A percentile compares a stretch with the other conserved stretches of the same genome.
phyloP scores from a whole-genome alignment of 2,797 vertebrate species.

The Sebastes goodei region DNA sequence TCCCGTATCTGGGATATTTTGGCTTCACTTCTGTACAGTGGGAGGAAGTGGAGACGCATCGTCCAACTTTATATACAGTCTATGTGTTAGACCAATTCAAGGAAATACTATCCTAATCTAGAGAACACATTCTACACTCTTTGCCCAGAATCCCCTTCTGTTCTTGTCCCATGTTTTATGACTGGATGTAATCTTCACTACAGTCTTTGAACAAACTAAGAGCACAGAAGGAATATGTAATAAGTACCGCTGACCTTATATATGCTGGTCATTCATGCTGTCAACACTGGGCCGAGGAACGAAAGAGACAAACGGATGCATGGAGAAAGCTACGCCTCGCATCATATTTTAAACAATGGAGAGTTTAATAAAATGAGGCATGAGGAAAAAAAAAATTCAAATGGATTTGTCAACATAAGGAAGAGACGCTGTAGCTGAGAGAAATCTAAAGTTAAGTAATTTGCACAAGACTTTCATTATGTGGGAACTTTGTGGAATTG shows the following conservation, averaged over 20 bases:
- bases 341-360: slow-evolving; percentile 24
- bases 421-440: slow-evolving; percentile 31
- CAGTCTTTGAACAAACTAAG: background rate
- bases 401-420: slow-evolving; percentile 51
- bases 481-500: slow-evolving; percentile 49
- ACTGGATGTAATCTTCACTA: background rate
- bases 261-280: background rate
- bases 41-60: background rate
- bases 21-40: no score
- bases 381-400: slow-evolving; percentile 6
- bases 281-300: background rate
- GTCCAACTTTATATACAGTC: no score
- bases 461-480: slow-evolving; percentile 68
- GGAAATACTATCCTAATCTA: slow-evolving; percentile 1
- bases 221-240: background rate
- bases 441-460: slow-evolving; percentile 56
- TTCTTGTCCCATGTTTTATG: background rate
- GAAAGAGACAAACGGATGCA: background rate
- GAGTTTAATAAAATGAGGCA: slow-evolving; percentile 44
- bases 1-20: no score
- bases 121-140: background rate
- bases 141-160: background rate
- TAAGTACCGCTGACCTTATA: slow-evolving; percentile 18
- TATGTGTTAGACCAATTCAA: slow-evolving; percentile 4
- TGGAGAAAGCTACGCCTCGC: background rate